Percentiles rank a stretch among this genome's conserved stretches.
These are phyloP conservation scores for Stigmatopora nigra DNA, from an alignment of 2,113 vertebrate genomes.

Conservation along the genomic window DNA sequence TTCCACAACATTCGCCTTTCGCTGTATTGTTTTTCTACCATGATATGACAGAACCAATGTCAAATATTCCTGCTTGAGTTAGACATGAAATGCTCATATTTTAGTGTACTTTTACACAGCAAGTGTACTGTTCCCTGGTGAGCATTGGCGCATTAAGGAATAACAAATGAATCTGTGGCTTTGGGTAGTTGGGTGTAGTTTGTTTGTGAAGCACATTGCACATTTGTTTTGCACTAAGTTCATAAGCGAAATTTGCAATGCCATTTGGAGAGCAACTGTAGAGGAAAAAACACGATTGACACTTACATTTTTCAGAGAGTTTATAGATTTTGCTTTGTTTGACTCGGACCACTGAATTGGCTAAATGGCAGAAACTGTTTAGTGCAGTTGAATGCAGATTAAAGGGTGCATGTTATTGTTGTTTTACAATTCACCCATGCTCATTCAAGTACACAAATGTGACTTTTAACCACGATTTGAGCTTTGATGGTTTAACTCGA, in stretches of 20 bases:
- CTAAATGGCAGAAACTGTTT: not conserved
- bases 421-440: not conserved
- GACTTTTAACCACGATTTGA: constrained; percentile 12
- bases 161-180: constrained; percentile 65
- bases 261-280: constrained; percentile 58
- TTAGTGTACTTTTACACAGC: constrained; percentile 41
- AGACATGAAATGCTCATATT: constrained; percentile 42
- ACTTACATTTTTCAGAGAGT: constrained; percentile 38
- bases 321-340: not conserved
- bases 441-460: constrained; percentile 5
- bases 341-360: not conserved
- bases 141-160: constrained; percentile 65
- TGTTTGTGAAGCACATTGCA: constrained; percentile 50
- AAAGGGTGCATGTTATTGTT: not conserved
- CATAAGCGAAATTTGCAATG: constrained; percentile 66
- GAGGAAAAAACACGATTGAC: constrained; percentile 47
- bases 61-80: constrained; percentile 42
- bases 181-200: constrained; percentile 55
- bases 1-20: constrained; percentile 35
- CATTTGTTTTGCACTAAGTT: constrained; percentile 60
- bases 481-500: constrained; percentile 20
- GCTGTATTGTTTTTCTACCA: constrained; percentile 24
- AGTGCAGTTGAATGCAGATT: not conserved
- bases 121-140: constrained; percentile 50
- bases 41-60: constrained; percentile 31